Evolutionary conservation across 2,888 invertebrate genomes (phyloP), one percentile per base, ranked within the genome.

Genomic region (Rotaria sp.): DNA sequence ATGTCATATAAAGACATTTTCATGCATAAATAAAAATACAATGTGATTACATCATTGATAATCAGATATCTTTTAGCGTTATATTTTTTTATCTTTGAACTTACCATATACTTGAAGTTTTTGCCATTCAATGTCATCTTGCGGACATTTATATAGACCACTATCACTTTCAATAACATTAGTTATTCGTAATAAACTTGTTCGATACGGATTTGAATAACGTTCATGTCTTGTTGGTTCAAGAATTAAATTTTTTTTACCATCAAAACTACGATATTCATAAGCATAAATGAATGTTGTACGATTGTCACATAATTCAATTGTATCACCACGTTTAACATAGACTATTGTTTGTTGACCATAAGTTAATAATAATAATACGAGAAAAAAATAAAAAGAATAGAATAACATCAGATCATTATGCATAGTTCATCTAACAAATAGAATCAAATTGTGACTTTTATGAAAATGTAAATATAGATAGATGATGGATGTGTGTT

Each of bases 271-370:
- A 5, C 45, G 41, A 80, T 45, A 80, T 45, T 80, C 80, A 80
- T 80, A 80, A 41, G 80, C 80, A 45, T 80, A 80, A 26, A 80
- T 80, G 7, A 26, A 80, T 45, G 80, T 80, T 80, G 80, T 45
- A 80, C 80, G 80, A 80, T 80, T 80, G 45, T 80, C 80, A 80
- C 80, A 80, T 80, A 80, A 45, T 80, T 80, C 80, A 41, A n/a
- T 13, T 45, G 26, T 41, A 45, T 45, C 80, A n/a, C 80, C 80
- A 45, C 45, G 41, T 45, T 45, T 45, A n/a, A 45, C 80, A 80
- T 80, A 80, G 8, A 80, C 2, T 13, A 26, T 80, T 45, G 67
- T 35, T 35, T 67, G 35, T 67, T 35, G 67, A 35, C 67, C 35
- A 30, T 35, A 15, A 21, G 35, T 35, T 4, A 21, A 35, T 35